phyloP scores from a whole-genome alignment of 2,888 invertebrate species.

The Capitulum mitella region DNA sequence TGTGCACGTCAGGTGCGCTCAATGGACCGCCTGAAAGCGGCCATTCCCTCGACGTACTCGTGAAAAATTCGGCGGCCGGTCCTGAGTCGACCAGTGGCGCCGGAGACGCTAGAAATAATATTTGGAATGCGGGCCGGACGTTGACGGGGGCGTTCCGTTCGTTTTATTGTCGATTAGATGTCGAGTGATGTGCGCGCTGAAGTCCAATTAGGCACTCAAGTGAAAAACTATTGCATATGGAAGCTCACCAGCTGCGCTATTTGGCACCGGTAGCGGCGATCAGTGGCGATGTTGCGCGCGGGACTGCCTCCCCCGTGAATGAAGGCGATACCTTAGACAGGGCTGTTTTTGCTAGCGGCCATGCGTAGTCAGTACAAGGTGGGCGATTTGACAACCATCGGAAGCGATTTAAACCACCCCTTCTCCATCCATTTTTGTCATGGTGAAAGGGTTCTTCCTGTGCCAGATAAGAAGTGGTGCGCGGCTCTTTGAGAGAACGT shows the following conservation, averaged over 20 bases:
- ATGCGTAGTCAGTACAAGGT: too few species aligned
- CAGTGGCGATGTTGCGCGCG: too few species aligned
- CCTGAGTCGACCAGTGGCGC: neutral
- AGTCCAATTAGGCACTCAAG: neutral
- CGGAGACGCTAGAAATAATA: neutral
- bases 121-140: neutral
- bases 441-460: too few species aligned
- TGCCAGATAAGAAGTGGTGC: too few species aligned
- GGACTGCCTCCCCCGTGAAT: too few species aligned
- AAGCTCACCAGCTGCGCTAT: neutral
- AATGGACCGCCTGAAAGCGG: conserved; percentile 2
- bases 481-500: too few species aligned
- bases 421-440: too few species aligned
- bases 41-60: neutral
- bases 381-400: too few species aligned
- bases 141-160: neutral
- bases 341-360: too few species aligned
- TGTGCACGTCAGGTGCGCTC: conserved; percentile 20
- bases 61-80: neutral
- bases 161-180: conserved; percentile 4
- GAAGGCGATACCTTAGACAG: too few species aligned
- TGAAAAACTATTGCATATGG: neutral
- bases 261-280: neutral
- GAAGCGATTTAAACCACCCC: too few species aligned
- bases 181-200: neutral